Conservation (phyloP, 2,888 invertebrate genomes). For the Gerosis bhagava region DNA sequence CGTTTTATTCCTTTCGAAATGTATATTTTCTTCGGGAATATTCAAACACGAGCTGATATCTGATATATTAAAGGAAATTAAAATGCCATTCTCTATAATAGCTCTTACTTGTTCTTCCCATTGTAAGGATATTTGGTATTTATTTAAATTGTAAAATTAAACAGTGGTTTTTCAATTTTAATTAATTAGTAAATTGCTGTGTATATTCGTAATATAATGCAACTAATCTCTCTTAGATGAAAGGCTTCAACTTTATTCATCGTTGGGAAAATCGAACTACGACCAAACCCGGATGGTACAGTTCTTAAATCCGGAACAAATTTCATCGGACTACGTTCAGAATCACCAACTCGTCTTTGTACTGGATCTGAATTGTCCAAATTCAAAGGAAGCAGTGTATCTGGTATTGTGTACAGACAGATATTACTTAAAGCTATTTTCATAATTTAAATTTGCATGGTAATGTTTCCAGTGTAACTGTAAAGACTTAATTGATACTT, state of each 20-base stretch:
- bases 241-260: conserved; percentile 46
- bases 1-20: too few species aligned
- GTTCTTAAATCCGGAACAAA: conserved; percentile 40
- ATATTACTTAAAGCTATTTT: too few species aligned
- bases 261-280: conserved; percentile 41
- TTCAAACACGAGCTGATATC: conserved; percentile 44
- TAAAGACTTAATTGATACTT: too few species aligned
- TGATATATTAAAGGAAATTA: conserved; percentile 50
- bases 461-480: too few species aligned
- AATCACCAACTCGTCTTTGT: conserved; percentile 57
- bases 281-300: conserved; percentile 45
- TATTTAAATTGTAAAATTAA: too few species aligned
- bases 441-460: too few species aligned
- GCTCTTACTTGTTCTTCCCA: conserved; percentile 54
- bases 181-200: too few species aligned
- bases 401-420: conserved; percentile 26
- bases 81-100: conserved; percentile 50
- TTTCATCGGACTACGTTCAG: conserved; percentile 40
- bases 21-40: conserved; percentile 38
- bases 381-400: conserved; percentile 27
- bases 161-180: too few species aligned
- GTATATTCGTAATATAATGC: too few species aligned
- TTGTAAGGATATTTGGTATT: conserved; percentile 50
- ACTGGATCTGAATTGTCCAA: conserved; percentile 54
- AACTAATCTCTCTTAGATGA: conserved; percentile 52